Conservation (phyloP, 2,113 vertebrate species). For the Lanius collurio region DNA sequence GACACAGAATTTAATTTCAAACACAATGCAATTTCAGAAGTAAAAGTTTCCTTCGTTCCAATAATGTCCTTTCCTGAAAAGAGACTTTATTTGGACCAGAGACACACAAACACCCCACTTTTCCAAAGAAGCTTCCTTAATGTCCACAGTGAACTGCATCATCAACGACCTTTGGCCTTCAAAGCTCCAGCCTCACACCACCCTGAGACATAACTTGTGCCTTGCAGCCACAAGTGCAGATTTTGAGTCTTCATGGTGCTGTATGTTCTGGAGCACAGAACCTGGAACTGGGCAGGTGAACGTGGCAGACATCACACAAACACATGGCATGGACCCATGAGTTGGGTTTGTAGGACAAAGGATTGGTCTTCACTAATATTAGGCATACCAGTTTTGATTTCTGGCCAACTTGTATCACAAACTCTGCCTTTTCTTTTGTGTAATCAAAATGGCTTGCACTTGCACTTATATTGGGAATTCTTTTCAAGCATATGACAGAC, state of each 20-base stretch:
- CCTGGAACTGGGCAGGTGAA: background rate
- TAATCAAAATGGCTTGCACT: background rate
- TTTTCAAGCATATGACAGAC: background rate
- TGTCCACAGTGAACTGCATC: background rate
- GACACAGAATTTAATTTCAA: background rate
- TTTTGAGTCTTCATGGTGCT: background rate
- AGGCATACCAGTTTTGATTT: background rate
- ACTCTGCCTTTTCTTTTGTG: background rate
- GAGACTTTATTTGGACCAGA: background rate
- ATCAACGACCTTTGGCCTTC: background rate
- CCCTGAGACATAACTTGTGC: fast-evolving
- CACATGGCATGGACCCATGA: fast-evolving
- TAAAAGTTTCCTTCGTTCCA: background rate
- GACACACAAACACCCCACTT: background rate
- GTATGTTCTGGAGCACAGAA: background rate
- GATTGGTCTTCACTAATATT: background rate
- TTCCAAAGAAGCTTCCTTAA: background rate
- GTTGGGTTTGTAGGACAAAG: background rate
- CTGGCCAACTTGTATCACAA: background rate
- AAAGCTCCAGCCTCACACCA: background rate
- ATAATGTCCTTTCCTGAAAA: background rate
- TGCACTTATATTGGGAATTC: background rate
- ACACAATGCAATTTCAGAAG: background rate
- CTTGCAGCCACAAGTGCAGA: background rate
- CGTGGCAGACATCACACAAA: fast-evolving